Evolutionary conservation across 2,888 invertebrate genomes (phyloP).

Genomic region (Monochamus alternatus): DNA sequence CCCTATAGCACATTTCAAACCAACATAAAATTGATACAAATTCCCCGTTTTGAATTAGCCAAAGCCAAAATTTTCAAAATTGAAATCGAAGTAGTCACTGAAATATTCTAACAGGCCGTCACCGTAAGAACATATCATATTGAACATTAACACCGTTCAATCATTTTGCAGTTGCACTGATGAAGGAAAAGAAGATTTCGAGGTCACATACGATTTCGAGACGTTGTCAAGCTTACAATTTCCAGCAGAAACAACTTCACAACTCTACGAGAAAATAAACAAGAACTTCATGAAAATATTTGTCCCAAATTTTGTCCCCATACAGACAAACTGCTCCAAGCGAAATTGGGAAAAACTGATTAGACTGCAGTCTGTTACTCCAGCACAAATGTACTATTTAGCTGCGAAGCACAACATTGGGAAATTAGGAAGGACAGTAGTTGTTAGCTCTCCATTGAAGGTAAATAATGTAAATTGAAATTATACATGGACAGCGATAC

Average conservation of each 20-base stretch:
- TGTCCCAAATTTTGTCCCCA: constrained; percentile 77
- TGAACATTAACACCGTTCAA: no score
- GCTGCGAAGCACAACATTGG: constrained; percentile 79
- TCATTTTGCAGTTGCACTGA: constrained; percentile 44
- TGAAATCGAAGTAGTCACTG: no score
- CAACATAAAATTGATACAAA: no score
- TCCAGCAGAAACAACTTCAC: constrained; percentile 72
- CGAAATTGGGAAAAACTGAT: constrained; percentile 78
- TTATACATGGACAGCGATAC: no score
- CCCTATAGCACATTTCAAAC: no score
- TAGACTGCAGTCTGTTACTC: constrained; percentile 75
- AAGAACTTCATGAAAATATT: constrained; percentile 78
- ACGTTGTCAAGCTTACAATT: constrained; percentile 69
- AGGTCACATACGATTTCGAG: constrained; percentile 65
- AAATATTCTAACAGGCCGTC: no score
- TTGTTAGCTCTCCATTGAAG: constrained; percentile 84
- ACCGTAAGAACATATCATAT: no score
- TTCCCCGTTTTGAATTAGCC: no score
- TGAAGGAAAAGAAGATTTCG: constrained; percentile 60
- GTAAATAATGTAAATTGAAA: constrained; percentile 67
- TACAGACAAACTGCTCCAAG: constrained; percentile 79
- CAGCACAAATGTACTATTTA: constrained; percentile 74
- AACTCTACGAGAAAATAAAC: constrained; percentile 77
- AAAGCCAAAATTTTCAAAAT: no score
- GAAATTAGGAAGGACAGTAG: constrained; percentile 73